Evolutionary conservation across 1,140 invertebrate genomes (phyloP).

Genomic region (Brachionus calyciflorus): DNA sequence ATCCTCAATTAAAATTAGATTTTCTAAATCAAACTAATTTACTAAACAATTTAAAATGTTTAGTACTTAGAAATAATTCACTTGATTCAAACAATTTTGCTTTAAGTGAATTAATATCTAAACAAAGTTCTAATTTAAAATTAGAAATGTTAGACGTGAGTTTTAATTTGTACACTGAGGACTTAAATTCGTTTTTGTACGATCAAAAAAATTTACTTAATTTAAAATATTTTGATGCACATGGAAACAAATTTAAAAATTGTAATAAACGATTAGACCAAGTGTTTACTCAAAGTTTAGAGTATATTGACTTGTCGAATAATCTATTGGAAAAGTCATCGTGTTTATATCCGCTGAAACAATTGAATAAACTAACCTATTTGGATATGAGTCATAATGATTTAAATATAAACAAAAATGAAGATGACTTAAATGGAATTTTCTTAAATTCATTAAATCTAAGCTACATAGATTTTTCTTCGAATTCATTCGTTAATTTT

Average conservation of each 20-base stretch:
- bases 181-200: constrained; percentile 37
- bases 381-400: constrained; percentile 1
- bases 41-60: neutral
- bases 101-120: neutral
- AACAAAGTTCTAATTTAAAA: neutral
- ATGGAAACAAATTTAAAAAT: constrained; percentile 11
- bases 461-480: neutral
- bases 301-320: neutral
- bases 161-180: neutral
- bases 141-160: neutral
- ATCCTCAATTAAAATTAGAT: neutral
- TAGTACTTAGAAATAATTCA: neutral
- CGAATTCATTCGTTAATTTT: neutral
- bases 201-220: neutral
- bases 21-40: neutral
- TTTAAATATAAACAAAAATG: neutral
- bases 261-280: neutral
- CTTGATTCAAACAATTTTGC: neutral
- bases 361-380: neutral
- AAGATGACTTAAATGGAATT: neutral
- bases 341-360: neutral
- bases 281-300: neutral
- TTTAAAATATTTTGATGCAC: neutral
- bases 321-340: neutral
- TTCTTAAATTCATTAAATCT: neutral